A percentile compares a stretch with the other conserved stretches of the same genome.
Conservation (phyloP, 2,888 invertebrate species). For the Phengaris alcon region DNA sequence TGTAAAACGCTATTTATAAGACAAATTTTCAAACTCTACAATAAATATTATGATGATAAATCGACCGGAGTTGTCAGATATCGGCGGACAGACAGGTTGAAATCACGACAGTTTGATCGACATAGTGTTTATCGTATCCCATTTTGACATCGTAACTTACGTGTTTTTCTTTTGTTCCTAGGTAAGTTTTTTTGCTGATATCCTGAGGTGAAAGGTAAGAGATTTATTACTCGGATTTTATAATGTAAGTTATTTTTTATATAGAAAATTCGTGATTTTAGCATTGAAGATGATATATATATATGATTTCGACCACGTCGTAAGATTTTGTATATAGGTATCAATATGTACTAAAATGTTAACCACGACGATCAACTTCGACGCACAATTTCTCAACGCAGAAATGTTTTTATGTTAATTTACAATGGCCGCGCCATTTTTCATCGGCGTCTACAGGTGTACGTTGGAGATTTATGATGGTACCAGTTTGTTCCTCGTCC, state of each 20-base stretch:
- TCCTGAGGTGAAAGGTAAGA: neutral
- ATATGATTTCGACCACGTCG: no score
- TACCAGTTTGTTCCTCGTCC: constrained; percentile 16
- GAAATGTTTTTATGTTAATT: constrained; percentile 13
- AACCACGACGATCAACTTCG: neutral
- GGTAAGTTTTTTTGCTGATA: neutral
- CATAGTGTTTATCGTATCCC: neutral
- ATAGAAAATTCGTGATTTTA: no score
- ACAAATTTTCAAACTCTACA: neutral
- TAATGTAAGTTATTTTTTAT: neutral
- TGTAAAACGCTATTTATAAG: neutral
- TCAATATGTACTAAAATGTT: no score
- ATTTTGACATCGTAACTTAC: constrained; percentile 3
- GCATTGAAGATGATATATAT: no score
- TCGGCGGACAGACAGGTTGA: constrained; percentile 5
- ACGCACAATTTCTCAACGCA: constrained; percentile 6
- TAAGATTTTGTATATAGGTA: no score
- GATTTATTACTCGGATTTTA: neutral
- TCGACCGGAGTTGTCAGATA: constrained; percentile 1
- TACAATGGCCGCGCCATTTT: neutral
- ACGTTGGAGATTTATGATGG: neutral
- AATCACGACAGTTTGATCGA: neutral
- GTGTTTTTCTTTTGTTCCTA: constrained; percentile 5
- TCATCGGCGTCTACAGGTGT: constrained; percentile 16
- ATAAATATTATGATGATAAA: neutral